Evolutionary conservation across 2,888 invertebrate genomes (phyloP), one percentile per base, ranked within the genome.

Genomic region (Luffia ferchaultella): DNA sequence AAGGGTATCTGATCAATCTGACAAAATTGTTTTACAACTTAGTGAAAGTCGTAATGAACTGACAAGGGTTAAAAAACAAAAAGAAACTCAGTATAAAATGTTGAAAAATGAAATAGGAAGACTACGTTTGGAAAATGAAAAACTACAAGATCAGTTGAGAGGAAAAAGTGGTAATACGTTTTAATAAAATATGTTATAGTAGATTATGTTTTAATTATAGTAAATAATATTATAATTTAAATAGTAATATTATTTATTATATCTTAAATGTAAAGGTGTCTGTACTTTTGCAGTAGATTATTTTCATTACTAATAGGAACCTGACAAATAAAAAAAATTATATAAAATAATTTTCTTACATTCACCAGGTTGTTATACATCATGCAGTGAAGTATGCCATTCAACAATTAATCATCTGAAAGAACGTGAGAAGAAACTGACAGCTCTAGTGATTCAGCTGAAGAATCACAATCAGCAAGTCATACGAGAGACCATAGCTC

Each of bases 1-100:
- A 55, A 69, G 75, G 53, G 68, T 78, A 42, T 68, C 80, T 0
- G 79, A 80, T 51, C 73, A 68, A 44, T 77, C 77, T n/a, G 72
- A 76, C 56, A 68, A 66, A 16, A 58, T 79, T 51, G 58, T 70
- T 42, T 68, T 72, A 48, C 69, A 70, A 52, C 58, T 77, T 42
- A 59, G 67, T 18, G 71, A 72, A 30, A 65, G 71, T 9, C 67
- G 64, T 19, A 63, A 68, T 15, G 76, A 76, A 58, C 58, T 82
- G 17, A 56, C 62, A 16, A 71, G 71, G 57, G 46, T 75, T 2
- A 65, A 67, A 12, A 83, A 80, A 60, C 78, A 82, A 57, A 83
- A 76, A 53, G 73, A 73, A 53, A 63, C 71, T 1, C 65, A 61
- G 53, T 80, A 80, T 55, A 74, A 69, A 49, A 58, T 59, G 50